A percentile compares a stretch with the other conserved stretches of the same genome.
These are phyloP conservation scores for Thecophora atra DNA, from an alignment of 2,888 invertebrate genomes.

Conservation along the genomic window DNA sequence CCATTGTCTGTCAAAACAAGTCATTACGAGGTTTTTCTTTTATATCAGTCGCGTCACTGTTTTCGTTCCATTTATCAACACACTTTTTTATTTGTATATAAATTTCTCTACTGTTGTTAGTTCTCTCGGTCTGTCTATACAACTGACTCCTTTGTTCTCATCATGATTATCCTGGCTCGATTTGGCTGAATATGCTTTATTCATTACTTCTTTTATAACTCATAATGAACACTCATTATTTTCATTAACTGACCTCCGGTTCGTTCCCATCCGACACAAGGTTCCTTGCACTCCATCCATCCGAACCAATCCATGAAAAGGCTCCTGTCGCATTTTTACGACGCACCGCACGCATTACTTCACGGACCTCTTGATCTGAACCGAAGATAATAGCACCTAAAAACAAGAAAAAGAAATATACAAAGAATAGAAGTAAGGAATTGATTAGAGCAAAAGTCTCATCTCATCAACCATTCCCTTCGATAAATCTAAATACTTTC, in stretches of 20 bases:
- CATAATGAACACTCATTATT: neutral
- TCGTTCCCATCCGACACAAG: constrained; percentile 89
- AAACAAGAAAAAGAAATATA: constrained; percentile 6
- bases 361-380: constrained; percentile 96
- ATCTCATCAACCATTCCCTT: too few species aligned
- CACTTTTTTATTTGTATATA: neutral
- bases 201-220: constrained; percentile 32
- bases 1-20: neutral
- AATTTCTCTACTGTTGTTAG: neutral
- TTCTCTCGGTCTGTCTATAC: neutral
- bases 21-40: too few species aligned
- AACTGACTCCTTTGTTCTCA: neutral
- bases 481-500: too few species aligned
- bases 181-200: neutral
- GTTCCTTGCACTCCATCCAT: constrained; percentile 93
- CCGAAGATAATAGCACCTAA: constrained; percentile 93
- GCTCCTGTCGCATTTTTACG: constrained; percentile 86
- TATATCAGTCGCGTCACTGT: neutral
- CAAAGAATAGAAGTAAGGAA: neutral
- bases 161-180: neutral
- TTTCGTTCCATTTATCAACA: neutral
- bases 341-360: constrained; percentile 91
- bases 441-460: neutral
- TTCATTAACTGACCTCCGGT: constrained; percentile 70
- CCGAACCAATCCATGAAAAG: constrained; percentile 96